A percentile compares a stretch with the other conserved stretches of the same genome.
Evolutionary conservation across 2,113 vertebrate genomes (phyloP).

Genomic region (Aldabrachelys gigantea): DNA sequence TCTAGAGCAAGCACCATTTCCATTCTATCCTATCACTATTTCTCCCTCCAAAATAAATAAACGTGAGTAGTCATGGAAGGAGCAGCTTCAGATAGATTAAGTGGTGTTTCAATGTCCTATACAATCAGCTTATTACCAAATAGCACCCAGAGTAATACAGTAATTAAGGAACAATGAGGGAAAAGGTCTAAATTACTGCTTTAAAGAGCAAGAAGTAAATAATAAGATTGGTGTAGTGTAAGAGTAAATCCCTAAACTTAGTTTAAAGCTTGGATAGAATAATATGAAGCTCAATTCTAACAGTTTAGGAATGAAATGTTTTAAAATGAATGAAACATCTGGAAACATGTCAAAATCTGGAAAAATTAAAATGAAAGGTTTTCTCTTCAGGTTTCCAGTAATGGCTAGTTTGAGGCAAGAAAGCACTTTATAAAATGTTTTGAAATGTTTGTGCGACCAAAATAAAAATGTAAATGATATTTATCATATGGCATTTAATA

Average conservation of each 20-base stretch:
- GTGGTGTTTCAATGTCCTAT: not conserved
- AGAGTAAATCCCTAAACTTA: not conserved
- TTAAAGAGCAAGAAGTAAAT: not conserved
- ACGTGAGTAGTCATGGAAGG: not conserved
- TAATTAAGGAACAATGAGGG: not conserved
- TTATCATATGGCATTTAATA: not conserved
- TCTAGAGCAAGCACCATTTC: not conserved
- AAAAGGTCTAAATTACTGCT: not conserved
- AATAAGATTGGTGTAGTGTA: not conserved
- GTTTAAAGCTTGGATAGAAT: not conserved
- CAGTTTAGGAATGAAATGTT: not conserved
- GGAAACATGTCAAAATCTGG: not conserved
- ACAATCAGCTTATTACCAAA: not conserved
- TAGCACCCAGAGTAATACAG: not conserved
- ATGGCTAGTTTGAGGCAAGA: not conserved
- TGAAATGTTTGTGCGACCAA: slow-evolving; percentile 6
- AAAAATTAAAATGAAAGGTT: not conserved
- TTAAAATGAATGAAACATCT: not conserved
- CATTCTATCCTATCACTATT: not conserved
- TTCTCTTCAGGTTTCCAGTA: too few species aligned
- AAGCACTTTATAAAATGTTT: slow-evolving; percentile 18
- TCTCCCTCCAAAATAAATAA: not conserved
- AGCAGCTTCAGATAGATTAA: not conserved
- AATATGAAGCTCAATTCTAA: not conserved
- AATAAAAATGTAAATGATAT: slow-evolving; percentile 4